Base-by-base conservation (phyloP, 1,140 invertebrate genomes). In the Cotesia vestalis region DNA sequence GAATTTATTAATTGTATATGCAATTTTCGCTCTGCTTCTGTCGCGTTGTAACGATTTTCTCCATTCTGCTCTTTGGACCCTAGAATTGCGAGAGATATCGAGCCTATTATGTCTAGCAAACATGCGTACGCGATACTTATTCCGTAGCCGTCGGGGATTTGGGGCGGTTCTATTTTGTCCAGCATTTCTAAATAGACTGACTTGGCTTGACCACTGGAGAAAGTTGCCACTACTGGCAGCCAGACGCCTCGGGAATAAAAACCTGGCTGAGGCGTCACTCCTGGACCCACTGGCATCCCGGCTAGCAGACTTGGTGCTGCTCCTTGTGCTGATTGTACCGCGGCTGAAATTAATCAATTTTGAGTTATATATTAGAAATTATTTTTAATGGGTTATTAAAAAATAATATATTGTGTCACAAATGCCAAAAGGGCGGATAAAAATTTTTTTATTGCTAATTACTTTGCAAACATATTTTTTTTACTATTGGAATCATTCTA, bases 51-150 rank as follows among this genome's bases (percentile, higher is more conserved):
- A 38, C 81, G 83, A 71, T 83, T 88, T 75, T 83, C 81, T 9
- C 57, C 77, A 36, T 79, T 76, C 62, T 86, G 84, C 59, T 88
- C 86, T 14, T 80, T 78, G 2, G 88, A 84, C 8, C 90, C 92
- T 63, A 90, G 89, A 36, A 94, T 90, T 0, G 90, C 90, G 27
- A 93, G 84, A 34, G 92, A 90, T 55, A 95, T 91, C 3, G 94
- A 95, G 2, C 94, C 88, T 64, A 95, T 94, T 69, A 97, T 92
- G 80, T 98, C 96, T 76, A 98, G 86, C 8, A 99, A 87, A 84
- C 95, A 96, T 38, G 94, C 93, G 86, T 97, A 98, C 0, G 96
- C 96, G 34, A 98, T 90, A 0, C 96, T 98, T 68, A 99, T 94
- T 40, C 96, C 96, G 88, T 99, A 99, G 6, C 97, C 97, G 77